Base-by-base conservation (phyloP, 2,113 vertebrate species). In the Tor tambroides region DNA sequence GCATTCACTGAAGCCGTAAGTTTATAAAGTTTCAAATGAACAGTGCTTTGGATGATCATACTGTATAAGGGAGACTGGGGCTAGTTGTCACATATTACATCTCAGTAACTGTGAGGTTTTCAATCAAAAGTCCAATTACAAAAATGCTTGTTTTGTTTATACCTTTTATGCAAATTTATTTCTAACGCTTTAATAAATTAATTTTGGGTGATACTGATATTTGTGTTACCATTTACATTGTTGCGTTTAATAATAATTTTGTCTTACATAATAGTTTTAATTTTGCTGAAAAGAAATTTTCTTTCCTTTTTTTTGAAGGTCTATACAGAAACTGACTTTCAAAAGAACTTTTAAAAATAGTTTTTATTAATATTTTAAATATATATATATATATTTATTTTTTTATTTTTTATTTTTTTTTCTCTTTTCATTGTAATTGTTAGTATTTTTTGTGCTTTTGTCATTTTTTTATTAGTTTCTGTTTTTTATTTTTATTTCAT, bases 1-100 rank as follows among this genome's bases (percentile, higher is more conserved):
- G 97, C 97, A 0, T 99, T 98, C 93, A 99, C 98, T 0, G 98
- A 99, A 93, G 98, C 98, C 0, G 98, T 97, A 90, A 96, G 96
- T 87, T 41, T 74, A 28, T 35, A 17, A n/a, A 12, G 23, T 35
- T 7, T 69, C 7, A 35, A 19, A 69, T 35, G 30, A 4, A 7
- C 65, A 35, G 30, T 71, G 30, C 30, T 32, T 19, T 32, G 65
- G 15, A 9, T 19, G 67, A 35, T 35, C 8, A 19, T 4, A 8
- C 65, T 9, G 67, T 71, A 67, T 28, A 15, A 15, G 12, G 15
- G 14, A 17, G 15, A 69, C 65, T 3, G 65, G 65, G 65, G 30
- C 15, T 67, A 35, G 17, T 35, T 32, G 65, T 35, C 28, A 67
- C 65, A 8, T 2, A 6, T 56, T 59, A 23, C 9, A 59, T 59